Evolutionary conservation across 2,888 invertebrate species (phyloP), one percentile per base, ranked within the genome.

Genomic region (Hirtodrosophila cameraria): DNA sequence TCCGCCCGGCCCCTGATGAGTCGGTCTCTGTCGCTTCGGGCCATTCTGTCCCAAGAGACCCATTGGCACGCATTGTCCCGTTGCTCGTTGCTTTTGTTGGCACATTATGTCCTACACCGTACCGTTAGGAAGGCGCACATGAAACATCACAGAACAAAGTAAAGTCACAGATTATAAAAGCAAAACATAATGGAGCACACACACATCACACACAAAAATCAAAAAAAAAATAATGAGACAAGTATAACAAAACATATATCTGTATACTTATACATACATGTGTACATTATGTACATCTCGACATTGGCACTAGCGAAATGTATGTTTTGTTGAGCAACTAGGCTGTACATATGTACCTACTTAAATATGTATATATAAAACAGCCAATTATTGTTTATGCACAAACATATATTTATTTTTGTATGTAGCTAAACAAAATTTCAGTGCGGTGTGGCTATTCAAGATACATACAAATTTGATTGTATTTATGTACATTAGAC

Each of bases 1-100:
- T 87, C 91, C 91, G 80, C 91, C 91, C 90, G 91, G 91, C 86
- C 91, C 91, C 90, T 90, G 91, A 90, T 91, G 91, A 88, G 91
- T 91, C 91, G 91, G 91, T 90, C 91, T 91, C 91, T 91, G 91
- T 88, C 91, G 91, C 88, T 90, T 91, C 91, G 90, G 91, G 89
- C 90, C 90, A 90, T 88, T 90, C 91, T 90, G 89, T 73, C 88
- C 91, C 90, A 90, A 90, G 45, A 90, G 88, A 80, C 90, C 91
- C 90, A 89, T 91, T 90, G 90, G 90, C 68, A 88, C 88, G 85
- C 90, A 90, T 87, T 89, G 90, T 77, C 90, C 90, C 91, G 82
- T 91, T 90, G 87, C 84, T 83, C 88, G 90, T 81, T 88, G 89
- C 87, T 91, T 91, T 91, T 89, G 88, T 89, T 90, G 91, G 89